These are phyloP conservation scores for Seladonia tumulorum DNA, from an alignment of 2,888 invertebrate species.

Conservation along the genomic window DNA sequence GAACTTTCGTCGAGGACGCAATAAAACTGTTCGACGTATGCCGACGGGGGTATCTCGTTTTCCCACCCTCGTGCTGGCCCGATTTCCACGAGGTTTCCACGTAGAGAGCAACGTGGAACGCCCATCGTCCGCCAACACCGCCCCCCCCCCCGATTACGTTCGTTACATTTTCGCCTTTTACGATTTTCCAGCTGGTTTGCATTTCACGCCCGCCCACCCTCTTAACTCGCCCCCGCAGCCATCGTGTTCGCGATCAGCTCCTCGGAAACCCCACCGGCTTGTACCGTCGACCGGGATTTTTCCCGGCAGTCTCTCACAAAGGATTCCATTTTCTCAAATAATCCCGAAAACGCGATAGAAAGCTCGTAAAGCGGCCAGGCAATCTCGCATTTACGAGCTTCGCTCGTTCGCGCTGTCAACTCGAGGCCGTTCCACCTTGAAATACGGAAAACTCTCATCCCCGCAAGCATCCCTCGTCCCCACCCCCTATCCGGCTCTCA, in stretches of 20 bases:
- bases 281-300: conserved; percentile 17
- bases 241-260: conserved; percentile 3
- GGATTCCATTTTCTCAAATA: conserved; percentile 82
- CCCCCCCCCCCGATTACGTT: conserved; percentile 67
- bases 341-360: conserved; percentile 79
- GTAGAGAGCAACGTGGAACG: conserved; percentile 41
- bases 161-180: conserved; percentile 74
- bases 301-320: conserved; percentile 58
- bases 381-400: conserved; percentile 80
- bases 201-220: conserved; percentile 66
- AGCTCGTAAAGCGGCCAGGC: conserved; percentile 78
- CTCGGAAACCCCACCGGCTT: not conserved
- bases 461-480: not conserved
- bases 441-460: conserved; percentile 45
- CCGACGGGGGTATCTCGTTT: conserved; percentile 54
- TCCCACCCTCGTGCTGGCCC: conserved; percentile 38
- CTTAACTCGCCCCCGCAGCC: conserved; percentile 8
- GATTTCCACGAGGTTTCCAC: conserved; percentile 16
- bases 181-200: conserved; percentile 80
- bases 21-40: conserved; percentile 69
- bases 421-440: conserved; percentile 44
- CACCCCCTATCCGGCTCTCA: not conserved
- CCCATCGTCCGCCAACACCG: conserved; percentile 47
- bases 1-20: conserved; percentile 56
- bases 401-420: conserved; percentile 60